Evolutionary conservation across 2,797 vertebrate species (phyloP), one percentile per base, ranked within the genome.

Genomic region (Remorina albescens): DNA sequence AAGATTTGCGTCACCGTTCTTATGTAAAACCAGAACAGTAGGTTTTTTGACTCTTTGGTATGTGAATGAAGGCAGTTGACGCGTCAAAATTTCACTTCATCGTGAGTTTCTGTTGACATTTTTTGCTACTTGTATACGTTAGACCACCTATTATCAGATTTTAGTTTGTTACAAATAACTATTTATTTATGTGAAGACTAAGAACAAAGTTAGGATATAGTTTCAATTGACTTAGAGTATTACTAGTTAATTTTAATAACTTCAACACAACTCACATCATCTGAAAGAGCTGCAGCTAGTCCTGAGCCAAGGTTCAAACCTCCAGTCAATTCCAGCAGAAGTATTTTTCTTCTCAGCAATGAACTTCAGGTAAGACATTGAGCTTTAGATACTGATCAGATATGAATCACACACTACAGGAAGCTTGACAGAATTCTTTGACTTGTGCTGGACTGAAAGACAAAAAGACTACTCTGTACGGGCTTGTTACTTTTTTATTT

Each of bases 21-120:
- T 63, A 81, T 60, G 85, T 76, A 55, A 91, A 95, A 95, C 94
- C 91, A 82, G 94, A 92, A 94, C 90, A 79, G 91, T 94, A 53
- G 81, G 83, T 93, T 93, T 73, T 21, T 55, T 69, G 54, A 73
- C 63, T 73, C 75, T 56, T 49, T 71, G 82, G 86, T 80, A 88
- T 87, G 84, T 82, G 73, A 84, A 67, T 80, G 63, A 2, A 67
- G 42, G 59, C 53, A 49, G 28, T 67, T 25, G 9, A 36, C 61
- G 51, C 37, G 62, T 86, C 58, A 55, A 42, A 69, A 77, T 74
- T 85, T 82, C 56, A 79, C 64, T 51, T 74, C 3, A 71, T 42
- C 2, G 3, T 19, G 25, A 76, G 76, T 88, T 83, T 85, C 74
- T 80, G 2, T 25, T 74, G 61, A 74, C 34, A 71, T 32, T 6